Evolutionary conservation across 92 coral and sea anemone species (phyloP), one percentile per base, ranked within the genome.

Genomic region (Siderastrea radians): DNA sequence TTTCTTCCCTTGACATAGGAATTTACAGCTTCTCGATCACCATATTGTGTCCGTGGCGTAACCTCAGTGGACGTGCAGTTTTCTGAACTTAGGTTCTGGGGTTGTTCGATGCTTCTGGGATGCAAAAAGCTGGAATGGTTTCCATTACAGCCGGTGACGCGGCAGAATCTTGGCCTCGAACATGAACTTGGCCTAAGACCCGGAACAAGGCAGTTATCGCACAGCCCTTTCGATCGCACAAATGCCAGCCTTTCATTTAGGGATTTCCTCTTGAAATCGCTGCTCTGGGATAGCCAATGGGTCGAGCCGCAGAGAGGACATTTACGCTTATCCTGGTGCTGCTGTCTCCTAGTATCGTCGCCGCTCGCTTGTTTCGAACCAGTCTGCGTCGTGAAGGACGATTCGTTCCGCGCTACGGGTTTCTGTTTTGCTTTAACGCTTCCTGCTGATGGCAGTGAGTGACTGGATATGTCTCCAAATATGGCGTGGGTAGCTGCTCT

Each of bases 251-350:
- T 79, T 51, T 84, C 91, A 8, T 58, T 74, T 13, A 91, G 15
- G 48, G 87, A 15, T 73, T 53, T 87, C 10, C 44, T 74, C 80
- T 81, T 86, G 66, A 94, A 91, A 4, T 16, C 38, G 7, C 62
- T 79, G 55, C 94, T 89, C 51, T 79, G 92, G 53, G 92, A 84
- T 4, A 80, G 79, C 94, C 92, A 87, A 49, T 88, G 94, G 8
- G 68, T 47, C 19, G 81, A 86, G 16, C 54, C 48, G 61, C 91
- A 91, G 43, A 68, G 14, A 4, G 75, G 86, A 49, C 77, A 85
- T 45, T 87, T 69, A 47, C 49, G 14, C 3, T 53, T 75, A 3
- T 44, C 19, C 14, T 75, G 63, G 46, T 75, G 3, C 1, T n/a
- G 51, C 26, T 16, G 57, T 46, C 10, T 45, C 53, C 12, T 26